Evolutionary conservation across 2,797 vertebrate species (phyloP).

Genomic region (Chelidonichthys spinosus): DNA sequence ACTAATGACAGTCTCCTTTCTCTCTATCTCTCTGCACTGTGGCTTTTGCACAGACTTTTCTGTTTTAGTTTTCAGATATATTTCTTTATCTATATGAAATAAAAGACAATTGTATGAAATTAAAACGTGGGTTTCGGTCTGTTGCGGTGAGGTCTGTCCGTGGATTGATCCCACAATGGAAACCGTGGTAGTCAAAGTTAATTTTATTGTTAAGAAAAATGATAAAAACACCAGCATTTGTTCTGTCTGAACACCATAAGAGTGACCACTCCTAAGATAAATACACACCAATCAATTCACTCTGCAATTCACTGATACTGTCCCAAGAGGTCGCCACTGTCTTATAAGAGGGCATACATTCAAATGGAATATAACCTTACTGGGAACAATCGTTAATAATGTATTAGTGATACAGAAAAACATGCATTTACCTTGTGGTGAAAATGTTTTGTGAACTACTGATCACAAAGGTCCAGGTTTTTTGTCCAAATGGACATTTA

Average conservation of each 20-base stretch:
- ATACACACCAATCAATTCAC: background rate
- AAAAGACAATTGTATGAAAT: conserved; percentile 73
- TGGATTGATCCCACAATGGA: background rate
- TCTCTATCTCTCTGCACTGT: conserved; percentile 51
- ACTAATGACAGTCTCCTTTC: conserved; percentile 42
- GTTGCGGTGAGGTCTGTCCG: background rate
- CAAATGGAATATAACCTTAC: background rate
- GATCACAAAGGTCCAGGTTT: background rate
- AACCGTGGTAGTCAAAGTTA: background rate
- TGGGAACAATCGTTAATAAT: background rate
- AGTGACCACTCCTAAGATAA: background rate
- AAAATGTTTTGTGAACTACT: background rate
- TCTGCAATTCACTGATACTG: background rate
- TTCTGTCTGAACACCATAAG: background rate
- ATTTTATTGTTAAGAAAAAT: background rate
- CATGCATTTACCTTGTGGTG: background rate
- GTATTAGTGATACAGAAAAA: background rate
- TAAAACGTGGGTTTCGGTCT: background rate
- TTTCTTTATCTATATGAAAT: conserved; percentile 76
- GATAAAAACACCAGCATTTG: background rate
- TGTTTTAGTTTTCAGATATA: conserved; percentile 71
- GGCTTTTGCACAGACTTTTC: conserved; percentile 64
- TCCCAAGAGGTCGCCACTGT: background rate
- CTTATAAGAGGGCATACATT: background rate
- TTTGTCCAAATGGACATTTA: background rate